phyloP scores from a whole-genome alignment of 2,888 invertebrate genomes.

The Tetranychus truncatus region DNA sequence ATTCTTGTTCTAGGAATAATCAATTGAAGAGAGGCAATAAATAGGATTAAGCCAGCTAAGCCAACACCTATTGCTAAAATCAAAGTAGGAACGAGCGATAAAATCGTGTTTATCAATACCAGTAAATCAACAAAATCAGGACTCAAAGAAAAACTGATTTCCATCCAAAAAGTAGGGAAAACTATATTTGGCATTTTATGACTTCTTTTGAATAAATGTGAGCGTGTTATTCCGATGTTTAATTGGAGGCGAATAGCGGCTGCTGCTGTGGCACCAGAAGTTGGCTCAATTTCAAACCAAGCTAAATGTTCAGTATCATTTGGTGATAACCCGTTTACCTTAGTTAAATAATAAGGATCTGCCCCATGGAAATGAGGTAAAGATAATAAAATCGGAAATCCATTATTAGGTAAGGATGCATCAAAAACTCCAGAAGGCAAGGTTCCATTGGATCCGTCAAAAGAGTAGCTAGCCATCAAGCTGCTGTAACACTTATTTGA shows the following conservation, averaged over 20 bases:
- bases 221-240: slow-evolving; percentile 35
- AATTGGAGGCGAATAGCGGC: slow-evolving; percentile 53
- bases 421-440: slow-evolving; percentile 22
- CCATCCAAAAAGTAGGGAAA: slow-evolving; percentile 58
- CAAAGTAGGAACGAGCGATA: neutral
- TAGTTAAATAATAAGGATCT: slow-evolving; percentile 45
- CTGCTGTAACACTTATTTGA: slow-evolving; percentile 16
- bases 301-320: slow-evolving; percentile 47
- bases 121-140: neutral
- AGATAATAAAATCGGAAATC: slow-evolving; percentile 62
- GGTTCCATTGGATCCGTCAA: neutral
- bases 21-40: neutral
- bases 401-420: slow-evolving; percentile 29
- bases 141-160: neutral
- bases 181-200: slow-evolving; percentile 57
- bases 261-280: slow-evolving; percentile 28
- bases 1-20: neutral
- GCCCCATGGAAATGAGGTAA: slow-evolving; percentile 62
- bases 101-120: neutral
- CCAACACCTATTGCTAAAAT: neutral
- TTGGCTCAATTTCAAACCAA: slow-evolving; percentile 54
- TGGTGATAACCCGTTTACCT: slow-evolving; percentile 49
- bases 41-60: neutral
- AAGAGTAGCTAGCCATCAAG: neutral
- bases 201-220: neutral